These are phyloP conservation scores for Cotesia congregata DNA, from an alignment of 2,888 invertebrate genomes.

Conservation along the genomic window DNA sequence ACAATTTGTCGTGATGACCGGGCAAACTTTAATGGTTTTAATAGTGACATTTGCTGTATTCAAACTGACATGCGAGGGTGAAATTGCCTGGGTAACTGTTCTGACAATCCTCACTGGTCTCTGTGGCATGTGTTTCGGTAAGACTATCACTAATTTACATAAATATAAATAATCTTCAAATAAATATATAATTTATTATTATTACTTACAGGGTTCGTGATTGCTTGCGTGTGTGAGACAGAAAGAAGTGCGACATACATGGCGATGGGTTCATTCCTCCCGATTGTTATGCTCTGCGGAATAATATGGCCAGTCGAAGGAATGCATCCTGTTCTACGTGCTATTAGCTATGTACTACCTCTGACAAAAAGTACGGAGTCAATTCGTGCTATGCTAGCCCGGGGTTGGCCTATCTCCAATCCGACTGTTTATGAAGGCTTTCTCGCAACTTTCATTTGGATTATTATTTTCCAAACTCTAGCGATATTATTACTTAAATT, in stretches of 20 bases:
- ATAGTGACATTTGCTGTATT: constrained; percentile 85
- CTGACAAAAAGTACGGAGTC: constrained; percentile 91
- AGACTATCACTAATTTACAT: constrained; percentile 53
- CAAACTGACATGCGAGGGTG: constrained; percentile 83
- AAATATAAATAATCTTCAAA: background rate
- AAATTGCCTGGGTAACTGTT: constrained; percentile 80
- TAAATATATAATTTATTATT: background rate
- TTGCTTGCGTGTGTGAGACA: constrained; percentile 84
- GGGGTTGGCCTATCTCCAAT: constrained; percentile 83
- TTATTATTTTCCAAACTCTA: constrained; percentile 79
- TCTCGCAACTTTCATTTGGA: constrained; percentile 84
- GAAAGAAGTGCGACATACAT: constrained; percentile 89
- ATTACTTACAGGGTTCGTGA: constrained; percentile 79
- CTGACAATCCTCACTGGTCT: constrained; percentile 87
- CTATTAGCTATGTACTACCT: constrained; percentile 83
- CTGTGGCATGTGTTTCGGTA: constrained; percentile 95
- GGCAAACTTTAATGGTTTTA: constrained; percentile 85
- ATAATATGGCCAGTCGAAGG: constrained; percentile 97
- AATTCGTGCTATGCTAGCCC: constrained; percentile 85
- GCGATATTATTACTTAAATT: constrained; percentile 86
- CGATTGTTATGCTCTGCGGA: constrained; percentile 88
- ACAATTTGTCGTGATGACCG: constrained; percentile 89
- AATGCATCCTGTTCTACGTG: constrained; percentile 83
- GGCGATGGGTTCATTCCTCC: constrained; percentile 88
- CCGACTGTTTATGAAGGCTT: constrained; percentile 87